Evolutionary conservation across 2,113 vertebrate genomes (phyloP).

Genomic region (Pterocles gutturalis): DNA sequence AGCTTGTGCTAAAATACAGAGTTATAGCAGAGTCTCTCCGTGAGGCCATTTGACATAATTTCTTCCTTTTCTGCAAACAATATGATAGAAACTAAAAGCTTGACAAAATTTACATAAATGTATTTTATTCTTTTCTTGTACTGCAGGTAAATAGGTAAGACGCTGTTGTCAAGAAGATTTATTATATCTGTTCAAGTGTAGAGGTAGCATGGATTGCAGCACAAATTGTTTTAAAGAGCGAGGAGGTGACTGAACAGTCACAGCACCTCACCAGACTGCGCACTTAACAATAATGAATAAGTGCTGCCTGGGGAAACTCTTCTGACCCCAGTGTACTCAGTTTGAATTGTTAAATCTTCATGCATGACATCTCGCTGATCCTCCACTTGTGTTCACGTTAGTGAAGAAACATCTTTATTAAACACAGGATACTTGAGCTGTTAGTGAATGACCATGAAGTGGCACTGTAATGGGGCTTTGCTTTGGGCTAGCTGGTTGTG

Average conservation of each 20-base stretch:
- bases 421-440: not conserved
- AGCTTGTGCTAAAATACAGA: conserved; percentile 20
- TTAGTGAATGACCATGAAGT: not conserved
- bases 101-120: not conserved
- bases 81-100: not conserved
- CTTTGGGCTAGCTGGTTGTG: not conserved
- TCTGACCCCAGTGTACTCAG: no score
- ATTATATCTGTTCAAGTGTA: not conserved
- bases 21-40: not conserved
- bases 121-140: conserved; percentile 12
- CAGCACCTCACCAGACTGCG: not conserved
- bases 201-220: not conserved
- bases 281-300: not conserved
- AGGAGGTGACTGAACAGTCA: not conserved
- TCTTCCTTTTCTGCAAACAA: not conserved
- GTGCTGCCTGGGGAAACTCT: not conserved
- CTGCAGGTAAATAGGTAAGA: not conserved
- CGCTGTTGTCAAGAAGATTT: not conserved
- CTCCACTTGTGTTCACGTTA: not conserved
- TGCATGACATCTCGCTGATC: not conserved
- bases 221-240: not conserved
- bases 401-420: not conserved
- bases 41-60: not conserved
- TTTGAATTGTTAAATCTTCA: not conserved
- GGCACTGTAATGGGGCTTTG: not conserved